Percentiles rank a stretch among this genome's conserved stretches.
These are phyloP conservation scores for Prosapia bicincta DNA, from an alignment of 2,888 invertebrate species.

Conservation along the genomic window DNA sequence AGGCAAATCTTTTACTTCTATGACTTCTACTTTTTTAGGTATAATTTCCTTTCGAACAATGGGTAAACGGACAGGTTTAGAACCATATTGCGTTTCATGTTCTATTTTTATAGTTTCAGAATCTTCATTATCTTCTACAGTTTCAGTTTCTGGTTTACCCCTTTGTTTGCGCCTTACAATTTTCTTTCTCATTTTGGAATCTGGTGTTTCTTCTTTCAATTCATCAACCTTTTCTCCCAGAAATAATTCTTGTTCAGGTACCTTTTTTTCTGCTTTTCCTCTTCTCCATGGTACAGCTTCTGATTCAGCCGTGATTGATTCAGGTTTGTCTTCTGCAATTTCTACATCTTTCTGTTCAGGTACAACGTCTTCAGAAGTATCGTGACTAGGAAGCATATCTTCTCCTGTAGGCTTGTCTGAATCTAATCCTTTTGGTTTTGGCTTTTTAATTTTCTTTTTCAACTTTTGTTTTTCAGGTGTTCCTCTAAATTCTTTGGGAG, in stretches of 20 bases:
- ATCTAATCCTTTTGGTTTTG: background rate
- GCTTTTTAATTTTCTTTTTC: conserved; percentile 14
- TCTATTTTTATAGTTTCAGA: conserved; percentile 51
- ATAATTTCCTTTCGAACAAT: conserved; percentile 32
- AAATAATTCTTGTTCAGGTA: no score
- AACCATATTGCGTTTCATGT: conserved; percentile 50
- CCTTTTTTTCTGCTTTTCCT: conserved; percentile 25
- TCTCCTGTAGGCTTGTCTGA: background rate
- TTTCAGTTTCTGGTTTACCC: conserved; percentile 48
- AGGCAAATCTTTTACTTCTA: conserved; percentile 49
- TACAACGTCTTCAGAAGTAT: background rate
- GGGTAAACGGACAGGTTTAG: conserved; percentile 29
- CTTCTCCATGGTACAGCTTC: conserved; percentile 15
- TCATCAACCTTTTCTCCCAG: conserved; percentile 28
- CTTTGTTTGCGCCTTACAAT: conserved; percentile 46
- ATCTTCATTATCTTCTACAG: conserved; percentile 51
- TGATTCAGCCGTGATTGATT: background rate
- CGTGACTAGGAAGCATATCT: background rate
- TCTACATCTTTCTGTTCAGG: background rate
- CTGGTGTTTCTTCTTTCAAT: conserved; percentile 50
- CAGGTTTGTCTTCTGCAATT: conserved; percentile 5
- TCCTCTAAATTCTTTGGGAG: conserved; percentile 36
- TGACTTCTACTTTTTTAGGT: conserved; percentile 33
- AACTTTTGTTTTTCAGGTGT: conserved; percentile 26
- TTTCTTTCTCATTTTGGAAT: conserved; percentile 45